Evolutionary conservation across 2,888 invertebrate genomes (phyloP), one percentile per base, ranked within the genome.

Genomic region (Rhamnusium bicolor): DNA sequence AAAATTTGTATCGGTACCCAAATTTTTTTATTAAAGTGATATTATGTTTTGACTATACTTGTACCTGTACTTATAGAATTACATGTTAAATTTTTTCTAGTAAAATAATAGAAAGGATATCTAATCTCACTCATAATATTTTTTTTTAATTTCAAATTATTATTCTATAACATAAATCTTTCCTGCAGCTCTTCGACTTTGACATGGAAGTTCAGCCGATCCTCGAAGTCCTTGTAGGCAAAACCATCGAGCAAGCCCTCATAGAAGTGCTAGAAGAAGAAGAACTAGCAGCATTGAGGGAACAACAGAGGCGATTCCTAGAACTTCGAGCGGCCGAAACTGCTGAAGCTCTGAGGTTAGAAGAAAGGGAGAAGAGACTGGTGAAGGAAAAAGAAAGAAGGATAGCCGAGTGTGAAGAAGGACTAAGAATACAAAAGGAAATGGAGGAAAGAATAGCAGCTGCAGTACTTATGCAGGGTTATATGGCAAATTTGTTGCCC

Each of bases 191-290:
- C 70, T 97, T 96, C 89, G 95, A 98, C 89, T 98, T 96, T 89
- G 97, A 98, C 88, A 89, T 93, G 84, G 97, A 98, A 88, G 96
- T 97, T 67, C 93, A 94, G 86, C 96, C 97, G 1, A 93, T 98
- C 77, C 90, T 98, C 76, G 97, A 98, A 88, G 94, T 94, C 62
- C 90, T 98, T 74, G 95, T 98, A 54, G 96, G 96, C 66, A 95
- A 96, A 88, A 95, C 96, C 73, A 91, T 96, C 73, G 96, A 98
- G 87, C 96, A 97, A 89, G 93, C 96, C 58, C 89, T 98, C 81
- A 91, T 95, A 12, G 98, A 98, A 88, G 96, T 96, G 46, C 92
- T 97, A 81, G 96, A 98, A 87, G 98, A 98, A 87, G 97, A 98
- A 88, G 98, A 98, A 88, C 89, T 97, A 79, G 93, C 94, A 3